phyloP scores from a whole-genome alignment of 2,888 invertebrate species.

The Sinhomidia bicolor region DNA sequence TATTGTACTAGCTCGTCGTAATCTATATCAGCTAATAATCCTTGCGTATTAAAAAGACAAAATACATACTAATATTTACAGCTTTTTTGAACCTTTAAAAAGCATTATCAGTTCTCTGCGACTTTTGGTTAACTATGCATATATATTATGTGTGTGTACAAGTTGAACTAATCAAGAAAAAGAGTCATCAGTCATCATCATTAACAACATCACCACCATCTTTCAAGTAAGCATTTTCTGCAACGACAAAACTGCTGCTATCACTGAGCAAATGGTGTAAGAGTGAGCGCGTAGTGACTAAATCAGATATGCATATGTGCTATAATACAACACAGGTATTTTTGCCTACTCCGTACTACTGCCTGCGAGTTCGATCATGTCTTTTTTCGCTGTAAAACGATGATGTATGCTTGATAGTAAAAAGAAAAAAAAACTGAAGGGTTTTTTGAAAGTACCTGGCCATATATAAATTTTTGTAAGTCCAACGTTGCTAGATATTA shows the following conservation, averaged over 20 bases:
- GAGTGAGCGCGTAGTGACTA: neutral
- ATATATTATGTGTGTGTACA: neutral
- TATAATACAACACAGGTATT: neutral
- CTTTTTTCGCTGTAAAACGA: conserved; percentile 1
- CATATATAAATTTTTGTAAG: neutral
- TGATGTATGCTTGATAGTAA: neutral
- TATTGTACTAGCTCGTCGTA: conserved; percentile 7
- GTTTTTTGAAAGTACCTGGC: conserved; percentile 55
- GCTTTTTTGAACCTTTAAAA: conserved; percentile 13
- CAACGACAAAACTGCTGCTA: neutral
- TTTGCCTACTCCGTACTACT: neutral
- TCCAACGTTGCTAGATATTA: neutral
- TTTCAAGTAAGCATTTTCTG: neutral
- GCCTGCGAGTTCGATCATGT: neutral
- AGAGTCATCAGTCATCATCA: neutral
- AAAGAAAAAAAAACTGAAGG: conserved; percentile 26
- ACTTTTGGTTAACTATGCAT: too few species aligned
- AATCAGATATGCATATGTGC: too few species aligned
- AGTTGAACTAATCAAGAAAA: neutral
- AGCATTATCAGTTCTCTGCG: conserved; percentile 7
- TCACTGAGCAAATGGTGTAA: neutral
- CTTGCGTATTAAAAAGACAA: neutral
- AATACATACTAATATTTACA: conserved; percentile 19
- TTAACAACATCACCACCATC: too few species aligned
- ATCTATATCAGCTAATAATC: conserved; percentile 18